Evolutionary conservation across 2,113 vertebrate species (phyloP).

Genomic region (Microtus richardsoni): DNA sequence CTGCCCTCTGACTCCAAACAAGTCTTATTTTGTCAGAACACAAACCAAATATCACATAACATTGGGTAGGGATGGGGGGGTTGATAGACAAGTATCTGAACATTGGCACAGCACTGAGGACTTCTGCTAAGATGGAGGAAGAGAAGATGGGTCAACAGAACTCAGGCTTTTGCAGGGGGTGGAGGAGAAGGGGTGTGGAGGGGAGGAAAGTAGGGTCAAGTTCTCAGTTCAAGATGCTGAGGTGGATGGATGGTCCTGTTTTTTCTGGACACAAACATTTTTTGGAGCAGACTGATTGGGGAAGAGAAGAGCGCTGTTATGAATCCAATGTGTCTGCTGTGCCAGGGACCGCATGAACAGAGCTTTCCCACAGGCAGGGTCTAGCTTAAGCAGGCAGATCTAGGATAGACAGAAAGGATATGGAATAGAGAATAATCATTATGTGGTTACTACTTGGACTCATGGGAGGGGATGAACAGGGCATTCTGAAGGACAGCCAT

Average conservation of each 20-base stretch:
- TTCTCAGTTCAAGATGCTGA: background rate
- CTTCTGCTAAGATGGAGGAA: constrained; percentile 92
- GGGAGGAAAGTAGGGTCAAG: background rate
- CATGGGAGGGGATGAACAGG: background rate
- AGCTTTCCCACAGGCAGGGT: background rate
- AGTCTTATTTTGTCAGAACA: no score
- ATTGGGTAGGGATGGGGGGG: no score
- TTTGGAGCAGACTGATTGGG: background rate
- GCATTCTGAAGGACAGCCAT: background rate
- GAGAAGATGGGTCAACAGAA: background rate
- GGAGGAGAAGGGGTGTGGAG: background rate
- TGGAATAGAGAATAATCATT: background rate
- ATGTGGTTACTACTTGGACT: background rate
- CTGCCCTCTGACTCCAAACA: no score
- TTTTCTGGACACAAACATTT: background rate
- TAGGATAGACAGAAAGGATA: background rate
- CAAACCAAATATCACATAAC: no score
- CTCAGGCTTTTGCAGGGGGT: background rate
- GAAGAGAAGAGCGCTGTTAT: background rate
- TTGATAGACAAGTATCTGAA: constrained; percentile 88
- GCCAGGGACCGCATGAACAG: background rate
- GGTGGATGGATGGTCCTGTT: background rate
- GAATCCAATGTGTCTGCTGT: background rate
- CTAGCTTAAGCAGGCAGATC: background rate
- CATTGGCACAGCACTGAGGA: constrained; percentile 92